Conservation (phyloP, 2,797 vertebrate genomes). For the Antennarius maculatus region DNA sequence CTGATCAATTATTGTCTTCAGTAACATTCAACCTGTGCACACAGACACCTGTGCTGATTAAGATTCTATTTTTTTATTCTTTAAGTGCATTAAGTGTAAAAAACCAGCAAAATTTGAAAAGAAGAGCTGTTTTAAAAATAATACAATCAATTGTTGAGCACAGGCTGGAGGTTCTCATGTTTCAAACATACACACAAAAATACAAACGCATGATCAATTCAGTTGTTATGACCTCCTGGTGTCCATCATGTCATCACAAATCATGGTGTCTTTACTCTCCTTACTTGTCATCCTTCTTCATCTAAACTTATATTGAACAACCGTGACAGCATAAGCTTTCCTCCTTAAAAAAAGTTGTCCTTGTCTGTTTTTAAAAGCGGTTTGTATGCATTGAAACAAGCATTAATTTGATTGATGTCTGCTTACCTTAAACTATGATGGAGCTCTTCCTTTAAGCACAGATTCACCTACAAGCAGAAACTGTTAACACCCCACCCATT, state of each 20-base stretch:
- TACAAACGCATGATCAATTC: too few relatives aligned
- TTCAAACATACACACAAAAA: neutral
- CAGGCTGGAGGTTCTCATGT: neutral
- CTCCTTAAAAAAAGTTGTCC: conserved; percentile 28
- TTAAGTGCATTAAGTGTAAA: conserved; percentile 18
- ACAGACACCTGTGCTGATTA: conserved; percentile 29
- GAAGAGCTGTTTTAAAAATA: too few relatives aligned
- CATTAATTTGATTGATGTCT: conserved; percentile 38
- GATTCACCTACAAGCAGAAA: neutral
- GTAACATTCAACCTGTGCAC: conserved; percentile 39
- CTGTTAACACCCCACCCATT: neutral
- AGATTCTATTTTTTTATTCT: conserved; percentile 8
- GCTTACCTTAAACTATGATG: conserved; percentile 41
- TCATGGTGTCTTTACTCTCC: neutral
- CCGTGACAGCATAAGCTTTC: conserved; percentile 12
- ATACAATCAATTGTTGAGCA: too few relatives aligned
- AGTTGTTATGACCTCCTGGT: neutral
- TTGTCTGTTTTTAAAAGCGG: conserved; percentile 39
- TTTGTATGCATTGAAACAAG: conserved; percentile 39
- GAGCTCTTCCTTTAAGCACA: conserved; percentile 29
- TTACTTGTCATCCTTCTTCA: neutral
- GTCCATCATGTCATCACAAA: neutral
- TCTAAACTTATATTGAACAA: conserved; percentile 26
- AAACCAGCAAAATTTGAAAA: neutral
- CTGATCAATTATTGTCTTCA: conserved; percentile 17